A percentile compares a stretch with the other conserved stretches of the same genome.
Conservation (phyloP, 2,797 vertebrate species). For the Malacoraja senta region DNA sequence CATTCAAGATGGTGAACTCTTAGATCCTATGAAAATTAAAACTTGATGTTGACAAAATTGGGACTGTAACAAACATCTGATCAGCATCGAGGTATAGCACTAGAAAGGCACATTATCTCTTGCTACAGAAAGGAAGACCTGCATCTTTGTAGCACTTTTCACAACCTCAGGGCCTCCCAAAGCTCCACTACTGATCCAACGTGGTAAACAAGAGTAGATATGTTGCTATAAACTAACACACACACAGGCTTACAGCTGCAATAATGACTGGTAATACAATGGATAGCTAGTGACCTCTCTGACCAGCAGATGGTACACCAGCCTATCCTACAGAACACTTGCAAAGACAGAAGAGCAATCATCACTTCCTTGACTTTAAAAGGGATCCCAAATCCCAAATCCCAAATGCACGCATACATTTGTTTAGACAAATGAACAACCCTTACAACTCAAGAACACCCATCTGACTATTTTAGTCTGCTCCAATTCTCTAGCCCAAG, state of each 20-base stretch:
- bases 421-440: background rate
- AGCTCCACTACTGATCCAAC: background rate
- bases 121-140: background rate
- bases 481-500: background rate
- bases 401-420: background rate
- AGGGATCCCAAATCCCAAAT: background rate
- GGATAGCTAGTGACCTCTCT: background rate
- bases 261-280: background rate
- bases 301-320: slow-evolving; percentile 6
- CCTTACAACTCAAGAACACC: background rate
- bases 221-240: background rate
- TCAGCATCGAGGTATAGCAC: slow-evolving; percentile 22
- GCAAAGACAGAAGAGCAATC: background rate
- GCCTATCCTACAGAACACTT: background rate
- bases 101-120: background rate
- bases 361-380: background rate
- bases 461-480: background rate
- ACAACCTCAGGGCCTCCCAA: no score
- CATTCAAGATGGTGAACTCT: background rate
- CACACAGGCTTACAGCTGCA: background rate
- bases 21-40: background rate
- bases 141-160: no score
- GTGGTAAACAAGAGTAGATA: background rate
- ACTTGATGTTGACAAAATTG: background rate
- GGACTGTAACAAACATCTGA: background rate